Evolutionary conservation across 2,797 vertebrate species (phyloP), one percentile per base, ranked within the genome.

Genomic region (Thunnus albacares): DNA sequence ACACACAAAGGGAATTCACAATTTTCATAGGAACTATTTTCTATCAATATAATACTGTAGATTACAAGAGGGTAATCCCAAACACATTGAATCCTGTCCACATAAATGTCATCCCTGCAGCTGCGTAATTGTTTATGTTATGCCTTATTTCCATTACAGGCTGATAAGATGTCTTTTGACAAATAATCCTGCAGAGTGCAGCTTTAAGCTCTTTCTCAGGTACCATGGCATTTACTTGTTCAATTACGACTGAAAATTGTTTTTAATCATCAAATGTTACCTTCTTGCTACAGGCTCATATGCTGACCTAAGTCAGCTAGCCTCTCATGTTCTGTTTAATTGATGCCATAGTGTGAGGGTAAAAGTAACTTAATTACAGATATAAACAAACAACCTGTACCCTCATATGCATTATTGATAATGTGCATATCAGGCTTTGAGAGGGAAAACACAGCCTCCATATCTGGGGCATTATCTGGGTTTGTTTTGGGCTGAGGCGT

Each of bases 401-500:
- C 75, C 65, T 68, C 55, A 63, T 62, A 53, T 90, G 75, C 63
- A 78, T 89, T 84, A 86, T 83, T 89, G 76, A 88, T 81, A 79
- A 20, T 63, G 53, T 80, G 70, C 38, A 59, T 56, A 75, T 81
- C 26, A 5, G 41, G 45, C 59, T 75, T 49, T 61, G 57, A 77
- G 58, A 77, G 52, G 55, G 65, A 53, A 80, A 92, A 84, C 70
- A 74, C 71, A 43, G 59, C 24, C 66, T 79, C 66, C 60, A 55
- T 81, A 86, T 87, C 64, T 57, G 51, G 71, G 77, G 64, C 72
- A 71, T 84, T 82, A 75, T 86, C 77, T 63, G 28, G 47, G 80
- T 90, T 87, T 87, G 89, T 89, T 93, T 87, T 70, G 71, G 82
- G 71, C 74, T 71, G 72, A 87, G 57, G 64, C 59, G 67, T 62